These are phyloP conservation scores for Sakesphorus luctuosus DNA, from an alignment of 2,113 vertebrate species.

Conservation along the genomic window DNA sequence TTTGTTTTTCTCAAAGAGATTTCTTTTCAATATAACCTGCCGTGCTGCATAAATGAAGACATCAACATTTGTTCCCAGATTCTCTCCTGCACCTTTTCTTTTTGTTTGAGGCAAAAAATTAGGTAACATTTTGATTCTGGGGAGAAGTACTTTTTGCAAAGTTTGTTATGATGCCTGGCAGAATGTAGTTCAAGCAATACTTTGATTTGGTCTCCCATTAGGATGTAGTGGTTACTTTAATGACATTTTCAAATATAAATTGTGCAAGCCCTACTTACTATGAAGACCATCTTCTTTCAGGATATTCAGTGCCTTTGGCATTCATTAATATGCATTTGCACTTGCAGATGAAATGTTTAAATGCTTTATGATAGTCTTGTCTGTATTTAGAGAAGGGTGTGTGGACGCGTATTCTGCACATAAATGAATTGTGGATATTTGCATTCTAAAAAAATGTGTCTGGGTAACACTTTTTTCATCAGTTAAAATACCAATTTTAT, in stretches of 20 bases:
- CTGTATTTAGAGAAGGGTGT: not conserved
- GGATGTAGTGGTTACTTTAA: not conserved
- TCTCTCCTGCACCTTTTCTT: not conserved
- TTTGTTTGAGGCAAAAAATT: not conserved
- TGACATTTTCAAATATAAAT: not conserved
- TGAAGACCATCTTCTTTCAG: not conserved
- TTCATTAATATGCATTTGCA: not conserved
- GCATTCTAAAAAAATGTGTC: fast-evolving
- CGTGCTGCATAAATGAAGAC: not conserved
- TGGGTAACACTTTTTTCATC: not conserved
- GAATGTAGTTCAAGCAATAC: not conserved
- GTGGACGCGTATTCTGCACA: not conserved
- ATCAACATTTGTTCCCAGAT: not conserved
- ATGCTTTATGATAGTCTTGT: not conserved
- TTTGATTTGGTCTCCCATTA: not conserved
- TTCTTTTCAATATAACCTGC: not conserved
- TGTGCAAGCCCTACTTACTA: not conserved
- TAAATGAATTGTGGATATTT: not conserved
- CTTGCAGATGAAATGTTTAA: not conserved
- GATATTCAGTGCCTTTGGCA: not conserved
- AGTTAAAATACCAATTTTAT: not conserved
- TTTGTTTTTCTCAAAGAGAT: not conserved
- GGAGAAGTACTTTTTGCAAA: not conserved
- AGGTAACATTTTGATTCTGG: not conserved
- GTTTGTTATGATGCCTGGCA: not conserved